These are phyloP conservation scores for Macrosiphum euphorbiae DNA, from an alignment of 2,888 invertebrate species.

Conservation along the genomic window DNA sequence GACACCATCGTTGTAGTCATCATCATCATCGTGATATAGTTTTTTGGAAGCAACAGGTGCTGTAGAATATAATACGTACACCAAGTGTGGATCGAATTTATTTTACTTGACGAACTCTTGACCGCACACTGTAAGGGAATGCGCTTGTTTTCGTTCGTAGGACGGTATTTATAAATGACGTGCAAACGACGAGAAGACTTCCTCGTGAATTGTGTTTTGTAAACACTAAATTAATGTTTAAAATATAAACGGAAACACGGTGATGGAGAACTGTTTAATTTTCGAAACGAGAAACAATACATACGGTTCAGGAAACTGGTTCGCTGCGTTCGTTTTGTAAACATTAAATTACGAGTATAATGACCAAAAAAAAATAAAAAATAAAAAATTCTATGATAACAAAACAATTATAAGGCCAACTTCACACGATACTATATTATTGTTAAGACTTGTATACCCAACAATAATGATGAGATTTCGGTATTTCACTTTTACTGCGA, in stretches of 20 bases:
- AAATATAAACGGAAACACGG: constrained; percentile 6
- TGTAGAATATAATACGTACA: background rate
- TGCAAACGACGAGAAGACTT: constrained; percentile 17
- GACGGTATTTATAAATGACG: constrained; percentile 39
- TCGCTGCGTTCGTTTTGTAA: constrained; percentile 29
- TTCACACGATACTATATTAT: background rate
- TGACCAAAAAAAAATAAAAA: constrained; percentile 18
- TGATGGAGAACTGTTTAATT: constrained; percentile 16
- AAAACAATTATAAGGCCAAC: constrained; percentile 29
- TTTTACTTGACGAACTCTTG: background rate
- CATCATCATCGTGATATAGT: background rate
- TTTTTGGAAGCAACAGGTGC: background rate
- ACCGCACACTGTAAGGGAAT: background rate
- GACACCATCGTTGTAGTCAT: background rate
- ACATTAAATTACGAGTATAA: constrained; percentile 31
- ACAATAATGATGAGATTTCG: background rate
- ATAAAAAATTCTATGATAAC: background rate
- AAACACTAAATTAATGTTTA: constrained; percentile 40
- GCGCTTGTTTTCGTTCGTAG: background rate
- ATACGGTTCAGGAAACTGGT: constrained; percentile 43
- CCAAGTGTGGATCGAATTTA: background rate
- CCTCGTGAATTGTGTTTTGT: constrained; percentile 53
- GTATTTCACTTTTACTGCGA: background rate
- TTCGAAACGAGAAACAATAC: constrained; percentile 30
- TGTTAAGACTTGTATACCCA: background rate